Percentiles rank a stretch among this genome's conserved stretches.
phyloP scores from a whole-genome alignment of 2,797 vertebrate genomes.

The Rhyacichthys aspro region DNA sequence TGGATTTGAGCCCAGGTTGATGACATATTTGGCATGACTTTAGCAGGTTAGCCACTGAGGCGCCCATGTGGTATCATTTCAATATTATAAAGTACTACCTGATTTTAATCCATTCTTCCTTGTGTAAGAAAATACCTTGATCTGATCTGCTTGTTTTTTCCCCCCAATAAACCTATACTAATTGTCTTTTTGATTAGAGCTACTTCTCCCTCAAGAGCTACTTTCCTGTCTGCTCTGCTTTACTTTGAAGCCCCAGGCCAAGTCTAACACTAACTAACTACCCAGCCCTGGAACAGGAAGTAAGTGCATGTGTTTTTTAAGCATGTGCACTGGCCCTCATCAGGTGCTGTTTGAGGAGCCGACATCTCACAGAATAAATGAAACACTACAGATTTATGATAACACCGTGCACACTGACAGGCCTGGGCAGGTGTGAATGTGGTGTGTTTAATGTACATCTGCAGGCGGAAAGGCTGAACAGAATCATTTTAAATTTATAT shows the following conservation, averaged over 20 bases:
- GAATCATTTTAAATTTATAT: background rate
- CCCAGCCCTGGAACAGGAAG: constrained; percentile 25
- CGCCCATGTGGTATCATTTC: no score
- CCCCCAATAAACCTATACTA: no score
- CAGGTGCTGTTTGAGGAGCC: constrained; percentile 33
- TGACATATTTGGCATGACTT: no score
- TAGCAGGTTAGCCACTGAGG: no score
- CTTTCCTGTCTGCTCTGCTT: constrained; percentile 19
- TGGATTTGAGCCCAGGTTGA: no score
- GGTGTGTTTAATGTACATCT: constrained; percentile 22
- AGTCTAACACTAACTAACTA: constrained; percentile 16
- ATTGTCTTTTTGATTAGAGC: background rate
- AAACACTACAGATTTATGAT: constrained; percentile 34
- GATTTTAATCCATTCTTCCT: no score
- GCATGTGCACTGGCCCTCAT: constrained; percentile 26
- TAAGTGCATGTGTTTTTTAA: constrained; percentile 8
- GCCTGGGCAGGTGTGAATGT: constrained; percentile 33
- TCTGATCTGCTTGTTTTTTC: no score
- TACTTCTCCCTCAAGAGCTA: constrained; percentile 1
- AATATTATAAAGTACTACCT: no score
- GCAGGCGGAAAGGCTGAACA: background rate
- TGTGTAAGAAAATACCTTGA: no score
- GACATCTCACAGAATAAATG: constrained; percentile 30
- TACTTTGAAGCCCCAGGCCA: background rate
- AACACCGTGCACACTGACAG: constrained; percentile 20